Evolutionary conservation across 1,140 invertebrate genomes (phyloP).

Genomic region (Papilio helenus): DNA sequence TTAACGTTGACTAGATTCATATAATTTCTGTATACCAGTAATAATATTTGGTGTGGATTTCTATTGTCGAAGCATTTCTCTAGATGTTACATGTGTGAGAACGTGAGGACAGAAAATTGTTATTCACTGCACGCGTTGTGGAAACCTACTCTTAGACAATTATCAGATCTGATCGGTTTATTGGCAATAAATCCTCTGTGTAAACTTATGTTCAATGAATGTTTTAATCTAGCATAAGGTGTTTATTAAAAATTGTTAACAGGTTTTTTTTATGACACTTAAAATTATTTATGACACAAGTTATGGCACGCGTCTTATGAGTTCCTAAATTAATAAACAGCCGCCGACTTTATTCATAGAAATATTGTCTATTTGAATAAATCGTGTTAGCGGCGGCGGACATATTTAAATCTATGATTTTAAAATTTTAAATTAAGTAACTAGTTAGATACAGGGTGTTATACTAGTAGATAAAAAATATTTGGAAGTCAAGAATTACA

Average conservation of each 20-base stretch:
- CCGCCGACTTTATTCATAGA: neutral
- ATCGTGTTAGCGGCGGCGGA: neutral
- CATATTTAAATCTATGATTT: neutral
- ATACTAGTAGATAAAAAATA: neutral
- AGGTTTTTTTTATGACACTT: neutral
- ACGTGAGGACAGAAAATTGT: no score
- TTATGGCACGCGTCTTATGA: neutral
- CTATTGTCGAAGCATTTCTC: no score
- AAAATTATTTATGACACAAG: neutral
- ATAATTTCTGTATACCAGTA: no score
- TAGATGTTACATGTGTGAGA: no score
- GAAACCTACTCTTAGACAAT: no score
- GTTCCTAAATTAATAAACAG: neutral
- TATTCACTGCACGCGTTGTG: no score
- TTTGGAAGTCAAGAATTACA: neutral
- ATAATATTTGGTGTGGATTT: no score
- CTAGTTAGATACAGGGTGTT: neutral
- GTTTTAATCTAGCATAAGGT: neutral
- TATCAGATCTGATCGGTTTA: neutral
- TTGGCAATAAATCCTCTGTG: neutral
- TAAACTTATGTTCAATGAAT: neutral
- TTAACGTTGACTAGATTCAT: no score
- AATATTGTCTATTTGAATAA: neutral
- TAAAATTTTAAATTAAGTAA: no score
- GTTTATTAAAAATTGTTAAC: neutral